Percentiles rank a stretch among this genome's conserved stretches.
Evolutionary conservation across 2,797 vertebrate species (phyloP).

Genomic region (Tapirus indicus): DNA sequence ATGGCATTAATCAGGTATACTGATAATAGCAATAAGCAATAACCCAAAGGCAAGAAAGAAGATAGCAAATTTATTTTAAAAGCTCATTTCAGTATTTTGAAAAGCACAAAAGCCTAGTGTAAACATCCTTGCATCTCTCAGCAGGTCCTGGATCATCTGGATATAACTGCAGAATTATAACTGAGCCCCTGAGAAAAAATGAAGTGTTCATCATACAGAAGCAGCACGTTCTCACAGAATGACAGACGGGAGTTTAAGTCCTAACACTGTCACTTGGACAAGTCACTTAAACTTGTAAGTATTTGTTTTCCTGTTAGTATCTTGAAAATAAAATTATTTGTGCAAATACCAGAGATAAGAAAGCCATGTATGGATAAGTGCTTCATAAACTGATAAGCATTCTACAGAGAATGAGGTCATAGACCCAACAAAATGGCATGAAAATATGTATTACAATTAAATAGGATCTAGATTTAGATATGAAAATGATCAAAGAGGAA

Average conservation of each 20-base stretch:
- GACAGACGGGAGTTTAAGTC: not conserved
- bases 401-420: not conserved
- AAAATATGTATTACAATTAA: not conserved
- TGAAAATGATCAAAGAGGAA: not conserved
- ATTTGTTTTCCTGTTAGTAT: not conserved
- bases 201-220: not conserved
- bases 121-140: not conserved
- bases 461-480: not conserved
- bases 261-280: not conserved
- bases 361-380: not conserved
- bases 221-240: not conserved
- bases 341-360: not conserved
- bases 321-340: slow-evolving; percentile 23
- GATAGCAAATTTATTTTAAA: slow-evolving; percentile 32
- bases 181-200: not conserved
- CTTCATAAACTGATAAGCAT: not conserved
- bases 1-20: not conserved
- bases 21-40: not conserved
- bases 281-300: not conserved
- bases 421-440: not conserved
- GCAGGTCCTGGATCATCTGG: not conserved
- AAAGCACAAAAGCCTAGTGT: not conserved
- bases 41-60: not conserved
- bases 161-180: not conserved
- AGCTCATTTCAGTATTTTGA: not conserved